Evolutionary conservation across 1,140 invertebrate species (phyloP), one percentile per base, ranked within the genome.

Genomic region (Polyergus mexicanus): DNA sequence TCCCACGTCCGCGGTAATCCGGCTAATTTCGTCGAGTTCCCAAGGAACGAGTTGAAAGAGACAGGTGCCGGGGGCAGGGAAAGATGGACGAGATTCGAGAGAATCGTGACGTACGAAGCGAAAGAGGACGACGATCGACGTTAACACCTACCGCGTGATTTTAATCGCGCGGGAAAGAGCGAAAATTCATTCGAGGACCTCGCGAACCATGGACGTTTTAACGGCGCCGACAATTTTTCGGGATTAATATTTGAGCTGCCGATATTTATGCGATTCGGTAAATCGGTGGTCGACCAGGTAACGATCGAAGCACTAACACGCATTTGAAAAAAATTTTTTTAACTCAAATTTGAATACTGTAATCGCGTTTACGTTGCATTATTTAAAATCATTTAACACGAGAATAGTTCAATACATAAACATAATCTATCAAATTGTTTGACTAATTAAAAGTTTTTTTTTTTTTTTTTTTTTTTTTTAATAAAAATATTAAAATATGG

Each of bases 1-100:
- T 89, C 76, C 75, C 75, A 86, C 88, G 88, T 86, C 87, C 56
- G 87, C 76, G 83, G 62, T 89, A 88, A 89, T 89, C 72, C 88
- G 84, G 54, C 76, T 89, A 89, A 89, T 89, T 89, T 89, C 77
- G 54, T 51, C 74, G 72, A 60, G 68, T 85, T 89, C 81, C 68
- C 87, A 88, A 75, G 60, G 22, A 76, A 54, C 60, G 44, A 84
- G 56, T 56, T 76, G 65, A 66, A 68, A 56, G 86, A 80, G 75
- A 87, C 81, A 84, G 80, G 72, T 85, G 80, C 63, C 76, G 41
- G 16, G 60, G 80, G 65, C 58, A 78, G 60, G 62, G 44, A 85
- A 88, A 89, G 72, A 88, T 80, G 76, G 51, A 86, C 68, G 88
- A 88, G 68, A 88, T 83, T 89, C 62, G 69, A 47, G 32, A 41